Conservation (phyloP, 2,113 vertebrate genomes). For the Anhinga anhinga region DNA sequence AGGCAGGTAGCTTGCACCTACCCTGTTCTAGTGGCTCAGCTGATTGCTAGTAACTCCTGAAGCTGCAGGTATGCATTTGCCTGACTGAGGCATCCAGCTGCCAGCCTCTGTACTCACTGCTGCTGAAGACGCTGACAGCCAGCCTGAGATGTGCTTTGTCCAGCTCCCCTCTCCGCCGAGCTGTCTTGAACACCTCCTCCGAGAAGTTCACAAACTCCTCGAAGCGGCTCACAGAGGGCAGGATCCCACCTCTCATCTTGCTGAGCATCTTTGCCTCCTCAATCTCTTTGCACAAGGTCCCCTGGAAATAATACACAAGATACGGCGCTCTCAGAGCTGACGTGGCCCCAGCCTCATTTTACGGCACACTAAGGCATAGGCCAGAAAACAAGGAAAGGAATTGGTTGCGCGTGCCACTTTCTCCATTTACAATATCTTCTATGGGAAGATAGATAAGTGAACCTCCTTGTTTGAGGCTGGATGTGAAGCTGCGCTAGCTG, state of each 20-base stretch:
- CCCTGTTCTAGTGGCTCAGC: background rate
- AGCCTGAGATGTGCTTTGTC: constrained; percentile 37
- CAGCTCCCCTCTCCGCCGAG: constrained; percentile 8
- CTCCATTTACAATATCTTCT: background rate
- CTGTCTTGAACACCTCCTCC: background rate
- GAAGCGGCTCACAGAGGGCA: constrained; percentile 35
- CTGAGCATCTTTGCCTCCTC: constrained; percentile 35
- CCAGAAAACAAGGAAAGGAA: background rate
- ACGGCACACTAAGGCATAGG: background rate
- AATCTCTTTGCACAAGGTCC: constrained; percentile 26
- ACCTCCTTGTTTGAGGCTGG: background rate
- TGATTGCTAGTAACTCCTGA: background rate
- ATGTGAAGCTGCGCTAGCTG: accelerated
- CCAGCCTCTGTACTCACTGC: constrained; percentile 33
- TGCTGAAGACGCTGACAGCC: constrained; percentile 29
- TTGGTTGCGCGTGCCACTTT: too few species aligned
- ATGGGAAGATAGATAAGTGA: accelerated
- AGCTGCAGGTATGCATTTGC: background rate
- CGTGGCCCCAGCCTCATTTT: accelerated
- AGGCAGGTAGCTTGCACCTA: background rate
- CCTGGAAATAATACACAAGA: background rate
- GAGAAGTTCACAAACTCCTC: constrained; percentile 43
- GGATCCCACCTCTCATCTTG: constrained; percentile 10
- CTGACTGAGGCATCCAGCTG: accelerated
- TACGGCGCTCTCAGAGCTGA: accelerated